Conservation (phyloP, 2,888 invertebrate species). For the Platycheirus albimanus region DNA sequence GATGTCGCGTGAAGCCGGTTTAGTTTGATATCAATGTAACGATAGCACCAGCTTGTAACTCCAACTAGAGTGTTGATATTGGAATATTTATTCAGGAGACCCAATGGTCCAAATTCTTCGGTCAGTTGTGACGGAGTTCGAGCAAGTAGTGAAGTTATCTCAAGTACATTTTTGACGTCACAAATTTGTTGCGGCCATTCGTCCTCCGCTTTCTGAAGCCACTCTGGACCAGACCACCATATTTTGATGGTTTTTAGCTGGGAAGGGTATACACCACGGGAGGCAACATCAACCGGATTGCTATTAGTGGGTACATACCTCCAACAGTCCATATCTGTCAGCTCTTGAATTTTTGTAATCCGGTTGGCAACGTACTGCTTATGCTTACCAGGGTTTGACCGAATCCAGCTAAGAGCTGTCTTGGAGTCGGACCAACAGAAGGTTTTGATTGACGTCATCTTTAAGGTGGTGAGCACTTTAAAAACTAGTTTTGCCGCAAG, state of each 20-base stretch:
- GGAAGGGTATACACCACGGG: slow-evolving; percentile 31
- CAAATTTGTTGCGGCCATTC: slow-evolving; percentile 34
- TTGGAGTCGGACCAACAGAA: slow-evolving; percentile 49
- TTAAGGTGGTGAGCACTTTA: slow-evolving; percentile 23
- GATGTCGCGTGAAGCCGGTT: too few species aligned
- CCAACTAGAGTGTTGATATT: slow-evolving; percentile 41
- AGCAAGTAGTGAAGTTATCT: too few species aligned
- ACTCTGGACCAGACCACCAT: slow-evolving; percentile 27
- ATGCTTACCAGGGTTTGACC: slow-evolving; percentile 50
- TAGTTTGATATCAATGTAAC: too few species aligned
- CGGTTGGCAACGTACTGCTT: slow-evolving; percentile 46
- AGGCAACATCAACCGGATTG: slow-evolving; percentile 28
- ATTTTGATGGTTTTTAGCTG: slow-evolving; percentile 1
- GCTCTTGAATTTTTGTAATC: slow-evolving; percentile 26
- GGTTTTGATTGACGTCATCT: slow-evolving; percentile 11
- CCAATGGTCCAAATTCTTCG: background rate
- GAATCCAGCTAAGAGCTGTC: slow-evolving; percentile 44
- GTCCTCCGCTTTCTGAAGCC: slow-evolving; percentile 7
- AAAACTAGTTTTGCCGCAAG: slow-evolving; percentile 37
- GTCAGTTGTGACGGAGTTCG: background rate
- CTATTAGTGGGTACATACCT: slow-evolving; percentile 29
- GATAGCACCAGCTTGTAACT: slow-evolving; percentile 6
- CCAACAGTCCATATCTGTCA: slow-evolving; percentile 30
- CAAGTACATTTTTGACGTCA: too few species aligned
- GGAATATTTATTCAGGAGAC: slow-evolving; percentile 10